phyloP scores from a whole-genome alignment of 2,888 invertebrate species.

The Phrixothrix hirtus region DNA sequence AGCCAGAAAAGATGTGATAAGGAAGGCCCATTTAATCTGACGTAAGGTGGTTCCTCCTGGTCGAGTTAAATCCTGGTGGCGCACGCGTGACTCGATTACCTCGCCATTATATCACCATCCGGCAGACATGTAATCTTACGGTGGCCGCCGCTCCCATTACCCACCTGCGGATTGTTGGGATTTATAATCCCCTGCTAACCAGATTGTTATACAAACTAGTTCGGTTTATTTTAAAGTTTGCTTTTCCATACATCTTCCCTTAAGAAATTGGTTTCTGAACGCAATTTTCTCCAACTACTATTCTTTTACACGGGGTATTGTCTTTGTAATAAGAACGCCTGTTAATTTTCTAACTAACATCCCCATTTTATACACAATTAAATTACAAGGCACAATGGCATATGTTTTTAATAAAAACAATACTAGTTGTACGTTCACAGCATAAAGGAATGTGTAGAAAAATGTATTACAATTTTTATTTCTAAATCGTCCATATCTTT shows the following conservation, averaged over 20 bases:
- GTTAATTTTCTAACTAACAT: conserved; percentile 6
- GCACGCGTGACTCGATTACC: conserved; percentile 55
- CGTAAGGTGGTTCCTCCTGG: conserved; percentile 20
- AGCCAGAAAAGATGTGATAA: conserved; percentile 18
- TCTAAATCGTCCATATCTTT: too few species aligned
- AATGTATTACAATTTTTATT: too few species aligned
- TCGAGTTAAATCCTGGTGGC: conserved; percentile 26
- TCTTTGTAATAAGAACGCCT: conserved; percentile 3
- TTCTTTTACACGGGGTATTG: conserved; percentile 4
- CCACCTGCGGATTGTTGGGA: conserved; percentile 50
- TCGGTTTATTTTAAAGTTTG: conserved; percentile 37
- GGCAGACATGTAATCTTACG: conserved; percentile 54
- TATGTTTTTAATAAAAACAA: too few species aligned
- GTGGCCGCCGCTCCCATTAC: conserved; percentile 46
- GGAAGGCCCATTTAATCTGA: conserved; percentile 21
- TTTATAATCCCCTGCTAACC: conserved; percentile 46
- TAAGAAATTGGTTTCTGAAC: conserved; percentile 29
- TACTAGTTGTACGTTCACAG: too few species aligned
- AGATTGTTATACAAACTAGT: conserved; percentile 42
- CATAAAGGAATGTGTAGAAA: too few species aligned
- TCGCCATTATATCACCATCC: conserved; percentile 54
- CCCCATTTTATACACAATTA: too few species aligned
- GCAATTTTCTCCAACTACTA: conserved; percentile 26
- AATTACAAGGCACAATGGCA: too few species aligned
- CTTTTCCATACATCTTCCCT: conserved; percentile 27